These are phyloP conservation scores for Myotis daubentonii DNA, from an alignment of 2,797 vertebrate genomes.

Conservation along the genomic window DNA sequence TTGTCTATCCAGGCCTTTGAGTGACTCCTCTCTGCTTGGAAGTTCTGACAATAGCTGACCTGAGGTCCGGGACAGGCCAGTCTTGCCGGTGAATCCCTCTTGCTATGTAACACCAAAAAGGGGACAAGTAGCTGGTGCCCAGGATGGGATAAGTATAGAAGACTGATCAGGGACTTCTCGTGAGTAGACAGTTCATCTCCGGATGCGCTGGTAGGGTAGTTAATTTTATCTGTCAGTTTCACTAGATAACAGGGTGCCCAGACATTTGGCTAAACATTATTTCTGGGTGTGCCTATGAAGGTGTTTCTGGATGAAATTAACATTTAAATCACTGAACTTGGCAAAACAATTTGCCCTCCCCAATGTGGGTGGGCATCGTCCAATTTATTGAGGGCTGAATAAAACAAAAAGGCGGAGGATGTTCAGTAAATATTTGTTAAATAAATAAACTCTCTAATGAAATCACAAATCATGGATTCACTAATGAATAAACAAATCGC, in stretches of 20 bases:
- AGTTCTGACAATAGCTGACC: conserved; percentile 51
- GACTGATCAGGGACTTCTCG: background rate
- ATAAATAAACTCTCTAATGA: background rate
- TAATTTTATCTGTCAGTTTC: background rate
- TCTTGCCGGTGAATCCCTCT: background rate
- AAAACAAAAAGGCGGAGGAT: background rate
- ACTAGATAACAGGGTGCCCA: background rate
- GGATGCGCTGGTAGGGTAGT: background rate
- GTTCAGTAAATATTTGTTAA: conserved; percentile 34
- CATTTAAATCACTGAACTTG: background rate
- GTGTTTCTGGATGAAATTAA: background rate
- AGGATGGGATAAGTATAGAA: background rate
- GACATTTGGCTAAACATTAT: background rate
- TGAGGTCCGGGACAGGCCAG: background rate
- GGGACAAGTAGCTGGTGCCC: background rate
- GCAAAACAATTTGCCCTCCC: background rate
- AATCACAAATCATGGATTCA: background rate
- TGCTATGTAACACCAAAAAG: background rate
- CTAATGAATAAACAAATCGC: conserved; percentile 35
- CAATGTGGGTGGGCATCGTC: background rate
- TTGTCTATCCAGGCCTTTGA: conserved; percentile 33
- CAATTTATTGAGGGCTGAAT: background rate
- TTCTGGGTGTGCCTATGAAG: background rate
- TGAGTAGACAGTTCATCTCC: background rate
- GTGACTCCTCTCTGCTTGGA: conserved; percentile 42